Base-by-base conservation (phyloP, 2,888 invertebrate genomes). In the Cancer borealis region DNA sequence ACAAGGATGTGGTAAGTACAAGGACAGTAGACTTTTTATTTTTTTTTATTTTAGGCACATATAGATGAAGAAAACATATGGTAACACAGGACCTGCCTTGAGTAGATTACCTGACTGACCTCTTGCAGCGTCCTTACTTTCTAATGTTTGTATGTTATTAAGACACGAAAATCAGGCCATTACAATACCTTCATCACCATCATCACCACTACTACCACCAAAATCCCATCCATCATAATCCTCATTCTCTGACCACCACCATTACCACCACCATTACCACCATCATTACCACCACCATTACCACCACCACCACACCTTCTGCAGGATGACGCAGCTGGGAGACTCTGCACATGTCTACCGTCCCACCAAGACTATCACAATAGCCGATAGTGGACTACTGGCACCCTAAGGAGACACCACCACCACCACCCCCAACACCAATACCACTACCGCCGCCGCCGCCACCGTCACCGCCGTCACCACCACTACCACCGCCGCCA, bases 321-420 rank as follows among this genome's bases (percentile, higher is more conserved):
- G 4, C 95, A 95, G 95, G 92, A 94, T 95, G 92, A 94, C 95
- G 1, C 94, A 94, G 87, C 93, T 95, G 3, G 95, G 95, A 17
- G 94, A 95, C 92, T 88, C 95, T 0, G 54, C 92, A 17, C 92
- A 94, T n/a, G 95, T 95, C 30, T 95, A 95, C 60, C 93, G 95
- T 5, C 95, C 95, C 45, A 87, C 88, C 49, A 95, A 95, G 91
- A 92, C 93, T 39, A 95, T 95, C 60, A 95, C 95, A 60, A 95
- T 95, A 89, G 93, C 94, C 12, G 94, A 95, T 91, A 92, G 95
- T 90, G 95, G 95, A 6, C 94, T 91, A n/a, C 84, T 94, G 26
- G 84, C 92, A 21, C 87, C 92, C 84, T 94, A 88, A 84, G 90
- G 89, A 84, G 8, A 45, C 39, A 46, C 5, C 10, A 46, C n/a